These are phyloP conservation scores for Bolinopsis microptera DNA, from an alignment of 37 sponge, comb jelly and placozoan genomes.

Conservation along the genomic window DNA sequence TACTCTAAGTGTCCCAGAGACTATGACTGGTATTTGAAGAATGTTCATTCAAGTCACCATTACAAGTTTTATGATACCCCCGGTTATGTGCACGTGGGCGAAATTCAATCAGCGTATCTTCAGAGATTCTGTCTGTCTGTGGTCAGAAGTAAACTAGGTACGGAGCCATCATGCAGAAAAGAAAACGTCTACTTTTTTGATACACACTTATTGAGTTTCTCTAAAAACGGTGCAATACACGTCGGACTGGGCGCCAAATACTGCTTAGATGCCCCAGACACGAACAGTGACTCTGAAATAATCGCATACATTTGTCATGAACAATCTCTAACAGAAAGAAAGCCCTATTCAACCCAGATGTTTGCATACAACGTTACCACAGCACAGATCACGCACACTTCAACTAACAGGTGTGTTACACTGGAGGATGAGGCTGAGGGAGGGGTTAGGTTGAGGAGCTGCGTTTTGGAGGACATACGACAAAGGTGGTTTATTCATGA, in stretches of 20 bases:
- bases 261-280: neutral
- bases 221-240: neutral
- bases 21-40: slow-evolving; percentile 10
- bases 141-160: neutral
- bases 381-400: neutral
- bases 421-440: neutral
- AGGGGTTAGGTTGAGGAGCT: neutral
- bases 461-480: neutral
- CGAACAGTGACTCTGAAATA: neutral
- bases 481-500: neutral
- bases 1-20: neutral
- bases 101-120: neutral
- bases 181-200: neutral
- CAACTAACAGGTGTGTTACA: neutral
- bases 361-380: neutral
- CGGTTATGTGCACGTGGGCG: neutral
- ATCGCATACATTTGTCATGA: neutral
- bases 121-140: neutral
- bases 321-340: neutral
- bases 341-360: neutral
- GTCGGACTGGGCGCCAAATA: neutral
- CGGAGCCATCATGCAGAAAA: neutral
- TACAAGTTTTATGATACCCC: neutral
- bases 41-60: neutral
- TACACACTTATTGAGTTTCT: neutral